A percentile compares a stretch with the other conserved stretches of the same genome.
These are phyloP conservation scores for Copidosoma floridanum DNA, from an alignment of 1,140 invertebrate genomes.

Conservation along the genomic window DNA sequence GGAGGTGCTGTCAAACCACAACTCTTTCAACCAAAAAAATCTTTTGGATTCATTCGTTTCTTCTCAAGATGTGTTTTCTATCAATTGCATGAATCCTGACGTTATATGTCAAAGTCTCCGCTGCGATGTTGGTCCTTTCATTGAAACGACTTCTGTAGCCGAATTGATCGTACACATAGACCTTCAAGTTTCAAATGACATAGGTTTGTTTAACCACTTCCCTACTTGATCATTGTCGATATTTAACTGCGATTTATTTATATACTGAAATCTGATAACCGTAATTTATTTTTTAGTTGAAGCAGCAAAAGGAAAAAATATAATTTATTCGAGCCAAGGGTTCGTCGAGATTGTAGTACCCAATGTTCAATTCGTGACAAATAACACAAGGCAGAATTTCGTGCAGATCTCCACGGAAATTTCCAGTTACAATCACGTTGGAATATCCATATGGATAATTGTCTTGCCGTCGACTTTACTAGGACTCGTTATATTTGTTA, in stretches of 20 bases:
- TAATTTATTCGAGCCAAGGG: conserved; percentile 42
- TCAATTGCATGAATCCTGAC: conserved; percentile 39
- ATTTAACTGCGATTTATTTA: too few relatives aligned
- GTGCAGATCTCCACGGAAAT: conserved; percentile 41
- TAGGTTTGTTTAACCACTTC: not conserved
- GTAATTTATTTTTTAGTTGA: too few relatives aligned
- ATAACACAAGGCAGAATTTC: conserved; percentile 28
- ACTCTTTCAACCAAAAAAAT: conserved; percentile 20
- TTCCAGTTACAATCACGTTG: conserved; percentile 32
- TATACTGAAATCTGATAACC: too few relatives aligned
- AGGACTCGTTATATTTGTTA: conserved; percentile 43
- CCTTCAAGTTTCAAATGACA: conserved; percentile 29
- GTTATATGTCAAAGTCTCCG: conserved; percentile 35
- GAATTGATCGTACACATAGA: conserved; percentile 37
- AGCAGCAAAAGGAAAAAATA: too few relatives aligned
- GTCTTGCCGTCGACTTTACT: conserved; percentile 44
- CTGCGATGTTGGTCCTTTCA: conserved; percentile 39
- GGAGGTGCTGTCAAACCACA: not conserved
- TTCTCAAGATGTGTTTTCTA: conserved; percentile 37
- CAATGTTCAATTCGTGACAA: too few relatives aligned
- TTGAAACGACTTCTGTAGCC: conserved; percentile 30
- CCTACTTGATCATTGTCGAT: too few relatives aligned
- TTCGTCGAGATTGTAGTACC: conserved; percentile 35
- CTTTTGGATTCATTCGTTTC: conserved; percentile 31
- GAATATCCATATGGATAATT: conserved; percentile 47